These are phyloP conservation scores for Rotaria magnacalcarata DNA, from an alignment of 2,888 invertebrate species.

Conservation along the genomic window DNA sequence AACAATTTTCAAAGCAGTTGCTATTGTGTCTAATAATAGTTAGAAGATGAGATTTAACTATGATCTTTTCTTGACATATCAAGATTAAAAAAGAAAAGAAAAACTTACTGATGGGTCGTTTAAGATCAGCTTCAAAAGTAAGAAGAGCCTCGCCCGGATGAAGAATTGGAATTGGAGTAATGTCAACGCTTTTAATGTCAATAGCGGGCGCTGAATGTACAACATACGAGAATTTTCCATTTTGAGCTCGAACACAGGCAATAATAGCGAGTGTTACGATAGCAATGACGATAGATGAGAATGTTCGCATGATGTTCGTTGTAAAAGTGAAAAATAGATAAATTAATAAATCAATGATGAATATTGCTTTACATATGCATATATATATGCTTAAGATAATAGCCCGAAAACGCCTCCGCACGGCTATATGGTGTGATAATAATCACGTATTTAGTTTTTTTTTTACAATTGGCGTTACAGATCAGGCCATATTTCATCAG, in stretches of 20 bases:
- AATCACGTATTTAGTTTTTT: not conserved
- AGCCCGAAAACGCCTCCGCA: no score
- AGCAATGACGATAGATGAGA: not conserved
- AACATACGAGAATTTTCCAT: not conserved
- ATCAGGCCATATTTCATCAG: not conserved
- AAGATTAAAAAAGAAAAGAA: not conserved
- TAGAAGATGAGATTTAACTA: not conserved
- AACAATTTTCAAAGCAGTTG: not conserved
- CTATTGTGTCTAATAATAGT: not conserved
- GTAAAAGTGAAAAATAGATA: not conserved
- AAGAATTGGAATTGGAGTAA: conserved; percentile 43
- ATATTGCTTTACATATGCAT: not conserved
- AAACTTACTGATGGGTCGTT: conserved; percentile 35
- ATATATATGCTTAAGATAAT: not conserved
- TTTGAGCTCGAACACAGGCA: not conserved
- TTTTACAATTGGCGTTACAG: not conserved
- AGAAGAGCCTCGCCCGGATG: conserved; percentile 40
- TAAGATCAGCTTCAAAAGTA: conserved; percentile 39
- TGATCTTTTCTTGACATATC: not conserved
- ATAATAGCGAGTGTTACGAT: not conserved
- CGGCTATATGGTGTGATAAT: not conserved
- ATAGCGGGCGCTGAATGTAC: not conserved
- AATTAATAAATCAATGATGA: not conserved
- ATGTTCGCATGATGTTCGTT: not conserved
- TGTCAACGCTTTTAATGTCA: not conserved